Evolutionary conservation across 1,140 invertebrate species (phyloP).

Genomic region (Lepidurus apus): DNA sequence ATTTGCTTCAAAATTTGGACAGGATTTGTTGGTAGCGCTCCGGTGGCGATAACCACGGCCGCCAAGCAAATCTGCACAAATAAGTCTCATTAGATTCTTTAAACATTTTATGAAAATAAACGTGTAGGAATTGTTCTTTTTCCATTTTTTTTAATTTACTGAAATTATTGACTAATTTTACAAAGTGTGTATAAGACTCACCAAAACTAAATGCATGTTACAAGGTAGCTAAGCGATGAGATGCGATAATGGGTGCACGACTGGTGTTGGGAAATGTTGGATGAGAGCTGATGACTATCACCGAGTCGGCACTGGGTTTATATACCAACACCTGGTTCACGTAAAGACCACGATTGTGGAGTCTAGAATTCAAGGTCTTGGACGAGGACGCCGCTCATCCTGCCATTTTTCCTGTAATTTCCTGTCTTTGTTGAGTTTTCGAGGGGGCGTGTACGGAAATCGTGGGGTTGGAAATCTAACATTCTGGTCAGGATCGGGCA

Average conservation of each 20-base stretch:
- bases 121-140: too few relatives aligned
- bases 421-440: neutral
- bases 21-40: neutral
- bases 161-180: too few relatives aligned
- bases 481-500: too few relatives aligned
- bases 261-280: too few relatives aligned
- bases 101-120: neutral
- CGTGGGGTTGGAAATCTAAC: too few relatives aligned
- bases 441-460: too few relatives aligned
- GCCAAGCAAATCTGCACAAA: neutral
- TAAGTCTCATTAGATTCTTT: neutral
- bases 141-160: too few relatives aligned
- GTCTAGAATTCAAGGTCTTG: neutral
- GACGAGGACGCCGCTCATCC: neutral
- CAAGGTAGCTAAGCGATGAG: too few relatives aligned
- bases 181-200: too few relatives aligned
- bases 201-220: too few relatives aligned
- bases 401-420: neutral
- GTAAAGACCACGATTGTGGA: neutral
- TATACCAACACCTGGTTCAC: neutral
- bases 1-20: slow-evolving; percentile 66
- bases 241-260: too few relatives aligned
- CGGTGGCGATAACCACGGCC: neutral
- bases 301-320: neutral
- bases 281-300: too few relatives aligned